These are phyloP conservation scores for Diarsia dahlii DNA, from an alignment of 2,888 invertebrate genomes.

Conservation along the genomic window DNA sequence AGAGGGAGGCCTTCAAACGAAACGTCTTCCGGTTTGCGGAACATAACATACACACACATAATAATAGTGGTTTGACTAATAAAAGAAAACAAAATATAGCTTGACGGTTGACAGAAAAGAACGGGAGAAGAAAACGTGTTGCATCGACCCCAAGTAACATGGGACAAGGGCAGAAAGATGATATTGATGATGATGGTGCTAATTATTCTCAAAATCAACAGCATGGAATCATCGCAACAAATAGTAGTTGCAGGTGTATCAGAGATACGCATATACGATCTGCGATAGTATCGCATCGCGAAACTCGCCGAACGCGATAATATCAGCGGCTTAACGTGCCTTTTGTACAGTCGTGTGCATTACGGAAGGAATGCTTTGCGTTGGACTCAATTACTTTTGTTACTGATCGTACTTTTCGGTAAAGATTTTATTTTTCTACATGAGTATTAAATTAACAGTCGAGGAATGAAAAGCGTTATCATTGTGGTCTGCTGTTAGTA, in stretches of 20 bases:
- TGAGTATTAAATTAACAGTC: not conserved
- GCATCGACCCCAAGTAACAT: no score
- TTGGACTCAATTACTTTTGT: not conserved
- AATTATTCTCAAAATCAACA: not conserved
- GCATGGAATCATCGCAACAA: conserved; percentile 1
- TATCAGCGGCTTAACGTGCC: conserved; percentile 50
- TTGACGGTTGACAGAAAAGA: no score
- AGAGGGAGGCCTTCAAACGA: no score
- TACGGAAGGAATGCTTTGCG: not conserved
- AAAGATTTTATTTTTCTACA: not conserved
- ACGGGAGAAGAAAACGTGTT: no score
- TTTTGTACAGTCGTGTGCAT: conserved; percentile 41
- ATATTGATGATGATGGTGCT: no score
- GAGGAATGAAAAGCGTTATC: not conserved
- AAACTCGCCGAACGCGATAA: conserved; percentile 45
- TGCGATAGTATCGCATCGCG: conserved; percentile 36
- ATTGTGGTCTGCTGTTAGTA: not conserved
- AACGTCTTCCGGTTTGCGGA: no score
- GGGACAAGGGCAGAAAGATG: no score
- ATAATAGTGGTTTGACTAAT: no score
- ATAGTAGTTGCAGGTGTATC: conserved; percentile 43
- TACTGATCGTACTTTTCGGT: not conserved
- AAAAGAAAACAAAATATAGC: no score
- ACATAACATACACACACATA: no score
- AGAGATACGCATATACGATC: conserved; percentile 36